Base-by-base conservation (phyloP, 2,113 vertebrate species). In the Lagopus muta region DNA sequence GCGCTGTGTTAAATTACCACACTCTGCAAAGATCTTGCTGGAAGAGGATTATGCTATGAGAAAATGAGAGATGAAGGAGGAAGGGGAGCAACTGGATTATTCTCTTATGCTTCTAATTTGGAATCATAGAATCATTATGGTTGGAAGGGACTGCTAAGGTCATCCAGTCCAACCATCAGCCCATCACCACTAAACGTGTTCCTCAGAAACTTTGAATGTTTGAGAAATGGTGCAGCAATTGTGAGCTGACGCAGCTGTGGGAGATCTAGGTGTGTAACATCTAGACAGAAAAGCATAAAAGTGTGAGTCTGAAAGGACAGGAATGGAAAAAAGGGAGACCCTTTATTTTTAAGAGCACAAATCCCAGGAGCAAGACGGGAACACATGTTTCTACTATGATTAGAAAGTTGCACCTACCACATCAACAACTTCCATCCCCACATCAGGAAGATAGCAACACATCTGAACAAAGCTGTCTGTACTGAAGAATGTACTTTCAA, bases 261-360 rank as follows among this genome's bases (percentile, higher is more conserved):
- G 32, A 54, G 6, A 48, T 5, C 21, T n/a, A 16, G 2, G 40
- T 20, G 13, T 16, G 11, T 30, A 57, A 61, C 30, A 57, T 20
- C 30, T n/a, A 57, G 5, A 30, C 9, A 0, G 13, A 36, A 32
- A 25, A 79, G 45, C 2, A 36, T 30, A 52, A 57, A 42, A 0
- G 1, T 40, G 8, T 65, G 45, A 52, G 28, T 47, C 20, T 69
- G 48, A 21, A 69, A 40, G 38, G 11, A 17, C 30, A 54, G 8
- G 13, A 87, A 48, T 28, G 78, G 57, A 32, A 13, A 54, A 78
- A 48, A 66, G 61, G 19, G 16, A 69, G 27, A 62, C 5, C 9
- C 8, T 48, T 18, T 30, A 27, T 19, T 55, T 8, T 10, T 38
- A 48, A 61, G 21, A 77, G 45, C 27, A 36, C 19, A 38, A 79